Evolutionary conservation across 2,888 invertebrate species (phyloP).

Genomic region (Neoitamus cyanurus): DNA sequence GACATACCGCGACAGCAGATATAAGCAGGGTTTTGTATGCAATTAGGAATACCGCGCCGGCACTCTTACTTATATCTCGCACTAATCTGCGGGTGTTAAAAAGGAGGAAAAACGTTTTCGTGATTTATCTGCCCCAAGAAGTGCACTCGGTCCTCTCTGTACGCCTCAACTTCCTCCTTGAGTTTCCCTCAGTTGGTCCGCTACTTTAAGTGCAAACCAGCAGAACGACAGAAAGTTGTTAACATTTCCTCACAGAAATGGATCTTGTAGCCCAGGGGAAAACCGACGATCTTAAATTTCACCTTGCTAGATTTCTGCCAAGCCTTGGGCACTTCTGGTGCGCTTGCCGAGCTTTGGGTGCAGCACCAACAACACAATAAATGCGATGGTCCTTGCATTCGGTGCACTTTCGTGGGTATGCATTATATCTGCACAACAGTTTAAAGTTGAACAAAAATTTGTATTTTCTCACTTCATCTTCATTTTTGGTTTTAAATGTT

Average conservation of each 20-base stretch:
- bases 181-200: neutral
- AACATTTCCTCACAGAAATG: neutral
- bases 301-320: neutral
- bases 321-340: neutral
- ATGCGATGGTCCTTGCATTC: neutral
- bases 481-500: neutral
- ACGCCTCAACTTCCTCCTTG: neutral
- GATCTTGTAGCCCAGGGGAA: neutral
- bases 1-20: constrained; percentile 10
- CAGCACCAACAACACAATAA: neutral
- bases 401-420: neutral
- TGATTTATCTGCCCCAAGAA: constrained; percentile 13
- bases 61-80: neutral
- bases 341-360: neutral
- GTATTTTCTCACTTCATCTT: neutral
- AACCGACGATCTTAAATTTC: neutral
- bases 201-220: neutral
- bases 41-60: constrained; percentile 11
- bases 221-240: neutral
- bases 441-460: neutral
- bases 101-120: constrained; percentile 32
- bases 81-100: constrained; percentile 14
- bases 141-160: neutral
- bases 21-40: neutral
- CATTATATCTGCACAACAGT: neutral